Conservation (phyloP, 2,888 invertebrate species). For the Drosophila ustulata region DNA sequence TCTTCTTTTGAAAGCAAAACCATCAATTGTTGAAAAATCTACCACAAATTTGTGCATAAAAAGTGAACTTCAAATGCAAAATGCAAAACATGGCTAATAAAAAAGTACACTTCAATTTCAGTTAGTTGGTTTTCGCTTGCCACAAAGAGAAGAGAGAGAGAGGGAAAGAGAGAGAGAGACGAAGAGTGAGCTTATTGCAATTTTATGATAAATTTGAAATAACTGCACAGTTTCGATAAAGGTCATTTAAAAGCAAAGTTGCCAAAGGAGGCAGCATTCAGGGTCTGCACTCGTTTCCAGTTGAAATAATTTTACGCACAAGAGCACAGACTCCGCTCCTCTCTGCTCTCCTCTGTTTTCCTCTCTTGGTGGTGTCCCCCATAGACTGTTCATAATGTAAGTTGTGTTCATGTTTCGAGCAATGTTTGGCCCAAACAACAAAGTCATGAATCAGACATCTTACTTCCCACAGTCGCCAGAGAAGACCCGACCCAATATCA, state of each 20-base stretch:
- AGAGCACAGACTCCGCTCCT: conserved; percentile 39
- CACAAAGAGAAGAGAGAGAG: conserved; percentile 10
- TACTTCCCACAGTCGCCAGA: conserved; percentile 38
- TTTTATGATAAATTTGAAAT: conserved; percentile 60
- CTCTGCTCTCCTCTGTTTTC: background rate
- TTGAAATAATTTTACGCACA: conserved; percentile 72
- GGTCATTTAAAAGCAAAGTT: conserved; percentile 50
- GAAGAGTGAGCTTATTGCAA: conserved; percentile 44
- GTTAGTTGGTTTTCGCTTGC: conserved; percentile 10
- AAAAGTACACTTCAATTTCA: conserved; percentile 5
- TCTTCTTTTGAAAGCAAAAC: background rate
- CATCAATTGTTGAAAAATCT: conserved; percentile 1
- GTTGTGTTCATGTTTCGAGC: conserved; percentile 40
- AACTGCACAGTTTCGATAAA: conserved; percentile 65
- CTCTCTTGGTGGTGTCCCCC: background rate
- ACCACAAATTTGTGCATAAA: conserved; percentile 4
- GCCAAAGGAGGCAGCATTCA: conserved; percentile 25
- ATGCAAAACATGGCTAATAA: conserved; percentile 25
- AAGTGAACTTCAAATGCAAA: conserved; percentile 9
- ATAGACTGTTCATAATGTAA: background rate
- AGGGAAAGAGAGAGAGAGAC: background rate
- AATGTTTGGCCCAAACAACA: conserved; percentile 62
- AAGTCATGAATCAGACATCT: conserved; percentile 70
- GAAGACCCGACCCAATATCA: conserved; percentile 51
- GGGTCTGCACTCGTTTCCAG: conserved; percentile 35